phyloP scores from a whole-genome alignment of 2,888 invertebrate genomes.

The Acleris literana region DNA sequence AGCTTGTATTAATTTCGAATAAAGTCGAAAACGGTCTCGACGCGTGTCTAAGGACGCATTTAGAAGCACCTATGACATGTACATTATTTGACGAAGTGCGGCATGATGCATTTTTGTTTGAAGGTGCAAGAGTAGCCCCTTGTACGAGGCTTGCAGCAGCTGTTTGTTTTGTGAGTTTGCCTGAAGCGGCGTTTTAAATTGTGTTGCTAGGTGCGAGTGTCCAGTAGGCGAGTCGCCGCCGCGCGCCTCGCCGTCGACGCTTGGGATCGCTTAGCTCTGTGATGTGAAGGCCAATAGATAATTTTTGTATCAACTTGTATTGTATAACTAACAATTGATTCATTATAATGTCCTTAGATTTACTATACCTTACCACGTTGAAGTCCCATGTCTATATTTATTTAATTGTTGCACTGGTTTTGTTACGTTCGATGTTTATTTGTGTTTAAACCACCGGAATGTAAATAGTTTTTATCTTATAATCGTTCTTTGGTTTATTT shows the following conservation, averaged over 20 bases:
- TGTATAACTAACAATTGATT: conserved; percentile 76
- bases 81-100: conserved; percentile 46
- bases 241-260: conserved; percentile 51
- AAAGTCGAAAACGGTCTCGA: conserved; percentile 44
- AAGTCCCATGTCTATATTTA: conserved; percentile 80
- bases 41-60: conserved; percentile 54
- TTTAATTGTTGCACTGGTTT: conserved; percentile 82
- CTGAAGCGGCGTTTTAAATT: conserved; percentile 13
- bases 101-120: conserved; percentile 49
- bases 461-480: conserved; percentile 76
- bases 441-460: conserved; percentile 77
- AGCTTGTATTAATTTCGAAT: conserved; percentile 32
- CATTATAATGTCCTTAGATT: conserved; percentile 68
- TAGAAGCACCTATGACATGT: conserved; percentile 51
- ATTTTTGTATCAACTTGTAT: conserved; percentile 78
- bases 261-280: conserved; percentile 77
- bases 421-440: conserved; percentile 81
- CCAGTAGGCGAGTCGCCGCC: conserved; percentile 3
- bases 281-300: conserved; percentile 82
- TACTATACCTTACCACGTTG: conserved; percentile 79
- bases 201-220: background rate
- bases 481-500: conserved; percentile 74
- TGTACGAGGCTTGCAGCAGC: background rate
- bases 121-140: conserved; percentile 36
- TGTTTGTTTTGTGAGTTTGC: conserved; percentile 21